Evolutionary conservation across 2,888 invertebrate species (phyloP), one percentile per base, ranked within the genome.

Genomic region (Pyrrhia umbra): DNA sequence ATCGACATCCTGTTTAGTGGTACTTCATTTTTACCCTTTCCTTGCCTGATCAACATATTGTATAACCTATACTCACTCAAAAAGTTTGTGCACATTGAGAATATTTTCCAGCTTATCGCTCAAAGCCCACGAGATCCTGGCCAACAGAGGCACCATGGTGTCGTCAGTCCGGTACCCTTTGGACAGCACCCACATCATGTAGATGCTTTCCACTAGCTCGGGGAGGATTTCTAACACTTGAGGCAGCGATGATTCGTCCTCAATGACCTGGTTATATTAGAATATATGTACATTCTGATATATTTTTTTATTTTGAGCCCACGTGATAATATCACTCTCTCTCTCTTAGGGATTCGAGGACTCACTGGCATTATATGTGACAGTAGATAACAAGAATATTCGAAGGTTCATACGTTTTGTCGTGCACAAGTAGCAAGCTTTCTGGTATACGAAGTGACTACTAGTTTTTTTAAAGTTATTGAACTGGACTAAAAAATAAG

Each of bases 131-230:
- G 98, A 98, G 79, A 99, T 97, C 80, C 98, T 96, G 65, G 97
- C 96, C 85, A 99, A 95, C 2, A 99, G 93, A 0, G 97, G 96
- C 23, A 98, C 96, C 98, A 99, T 98, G 62, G 97, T 96, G 68
- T 98, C 97, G 84, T 98, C 98, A 0, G 95, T 96, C 67, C 97
- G 97, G 87, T 97, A 99, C 81, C 98, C 98, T 57, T 93, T 93
- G 0, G 98, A 98, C 56, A 99, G 95, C 51, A 98, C 97, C 99
- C 99, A 99, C 84, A 98, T 97, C 95, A 98, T 97, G 79, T 97
- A 96, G 39, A 99, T 90, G 1, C 98, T 97, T 71, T 98, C 97
- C 94, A 98, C 97, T 68, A 98, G 91, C 60, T 97, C 96, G 0
- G 97, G 97, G 23, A 99, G 95, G 5, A 96, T 95, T 40, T 97